These are phyloP conservation scores for Idaea aversata DNA, from an alignment of 2,888 invertebrate genomes.

Conservation along the genomic window DNA sequence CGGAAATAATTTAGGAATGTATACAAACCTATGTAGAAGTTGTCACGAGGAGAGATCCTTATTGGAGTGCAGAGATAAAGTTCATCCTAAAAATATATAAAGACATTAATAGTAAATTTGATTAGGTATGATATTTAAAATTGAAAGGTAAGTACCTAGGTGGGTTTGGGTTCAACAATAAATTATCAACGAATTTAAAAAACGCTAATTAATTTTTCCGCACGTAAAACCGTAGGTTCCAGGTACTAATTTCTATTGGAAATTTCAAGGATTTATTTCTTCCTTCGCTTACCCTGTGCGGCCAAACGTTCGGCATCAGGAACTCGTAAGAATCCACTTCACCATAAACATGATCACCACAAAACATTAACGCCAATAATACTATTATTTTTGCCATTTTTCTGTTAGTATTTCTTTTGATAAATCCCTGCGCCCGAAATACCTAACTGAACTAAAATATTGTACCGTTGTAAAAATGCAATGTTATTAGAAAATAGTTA, in stretches of 20 bases:
- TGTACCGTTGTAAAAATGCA: background rate
- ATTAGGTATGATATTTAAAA: too few relatives aligned
- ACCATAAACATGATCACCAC: constrained; percentile 36
- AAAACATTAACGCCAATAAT: constrained; percentile 37
- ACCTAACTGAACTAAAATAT: constrained; percentile 10
- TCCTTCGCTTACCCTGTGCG: constrained; percentile 84
- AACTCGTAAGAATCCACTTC: constrained; percentile 82
- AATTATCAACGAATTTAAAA: too few relatives aligned
- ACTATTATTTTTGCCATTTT: constrained; percentile 42
- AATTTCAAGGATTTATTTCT: constrained; percentile 5
- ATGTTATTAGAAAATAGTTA: background rate
- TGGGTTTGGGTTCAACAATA: too few relatives aligned
- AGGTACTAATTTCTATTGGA: constrained; percentile 15
- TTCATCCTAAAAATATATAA: constrained; percentile 87
- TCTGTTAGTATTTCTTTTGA: background rate
- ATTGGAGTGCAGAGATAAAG: constrained; percentile 95
- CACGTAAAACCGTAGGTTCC: constrained; percentile 2
- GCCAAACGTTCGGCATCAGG: constrained; percentile 91
- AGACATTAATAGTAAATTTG: background rate
- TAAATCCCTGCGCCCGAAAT: background rate
- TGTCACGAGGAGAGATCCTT: constrained; percentile 86
- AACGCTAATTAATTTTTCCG: too few relatives aligned
- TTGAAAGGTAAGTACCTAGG: too few relatives aligned
- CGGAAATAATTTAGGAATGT: constrained; percentile 5
- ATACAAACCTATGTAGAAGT: constrained; percentile 90